Conservation (phyloP, 2,113 vertebrate species). For the Oriolus oriolus region DNA sequence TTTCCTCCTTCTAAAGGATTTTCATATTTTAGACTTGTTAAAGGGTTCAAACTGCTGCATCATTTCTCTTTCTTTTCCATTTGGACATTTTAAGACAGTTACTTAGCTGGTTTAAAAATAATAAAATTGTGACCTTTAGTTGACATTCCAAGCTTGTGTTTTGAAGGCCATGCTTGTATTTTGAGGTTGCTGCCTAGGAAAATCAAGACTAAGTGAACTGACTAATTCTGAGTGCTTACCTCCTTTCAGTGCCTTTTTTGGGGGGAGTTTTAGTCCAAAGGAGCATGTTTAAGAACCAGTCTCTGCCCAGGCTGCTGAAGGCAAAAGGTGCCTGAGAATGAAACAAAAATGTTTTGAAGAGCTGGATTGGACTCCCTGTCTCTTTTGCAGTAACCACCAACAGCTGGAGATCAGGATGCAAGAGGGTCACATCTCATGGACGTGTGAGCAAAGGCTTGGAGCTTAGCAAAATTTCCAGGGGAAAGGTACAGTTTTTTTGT, state of each 20-base stretch:
- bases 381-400: not conserved
- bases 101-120: not conserved
- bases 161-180: not conserved
- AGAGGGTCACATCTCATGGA: not conserved
- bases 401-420: slow-evolving; percentile 20
- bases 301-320: not conserved
- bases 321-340: not conserved
- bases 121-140: not conserved
- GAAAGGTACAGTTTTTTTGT: not conserved
- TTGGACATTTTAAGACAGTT: not conserved
- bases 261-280: not conserved
- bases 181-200: not conserved
- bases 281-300: not conserved
- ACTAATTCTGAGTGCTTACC: not conserved
- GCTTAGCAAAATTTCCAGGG: not conserved
- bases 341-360: not conserved
- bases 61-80: not conserved
- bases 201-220: not conserved
- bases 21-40: not conserved
- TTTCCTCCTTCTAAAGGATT: not conserved
- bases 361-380: not conserved
- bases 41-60: not conserved
- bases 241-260: not conserved
- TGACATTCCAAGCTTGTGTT: not conserved
- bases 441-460: not conserved